A percentile compares a stretch with the other conserved stretches of the same genome.
Conservation (phyloP, 2,888 invertebrate genomes). For the Cerastoderma edule region DNA sequence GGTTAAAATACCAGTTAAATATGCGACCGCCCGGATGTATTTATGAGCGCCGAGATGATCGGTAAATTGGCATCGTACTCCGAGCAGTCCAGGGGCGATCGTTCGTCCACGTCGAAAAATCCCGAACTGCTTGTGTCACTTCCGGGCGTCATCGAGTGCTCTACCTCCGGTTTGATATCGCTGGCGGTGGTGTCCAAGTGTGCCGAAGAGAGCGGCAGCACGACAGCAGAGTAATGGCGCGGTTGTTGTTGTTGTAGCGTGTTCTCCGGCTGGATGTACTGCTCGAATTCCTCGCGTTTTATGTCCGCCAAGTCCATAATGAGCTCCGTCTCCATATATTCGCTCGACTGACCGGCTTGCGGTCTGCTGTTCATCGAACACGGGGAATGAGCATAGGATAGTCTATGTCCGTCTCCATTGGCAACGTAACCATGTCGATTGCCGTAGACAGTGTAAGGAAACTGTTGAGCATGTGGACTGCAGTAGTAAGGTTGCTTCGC, state of each 20-base stretch:
- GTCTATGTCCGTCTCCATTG: not conserved
- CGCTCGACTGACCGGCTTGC: not conserved
- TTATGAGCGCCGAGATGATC: conserved; percentile 30
- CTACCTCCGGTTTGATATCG: conserved; percentile 7
- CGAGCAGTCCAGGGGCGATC: not conserved
- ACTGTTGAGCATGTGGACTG: no score
- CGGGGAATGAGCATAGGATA: not conserved
- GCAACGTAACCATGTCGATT: not conserved
- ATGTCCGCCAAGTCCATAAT: conserved; percentile 30
- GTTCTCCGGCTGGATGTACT: conserved; percentile 21
- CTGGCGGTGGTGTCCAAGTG: not conserved
- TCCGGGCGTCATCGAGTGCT: not conserved
- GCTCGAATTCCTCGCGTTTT: conserved; percentile 34
- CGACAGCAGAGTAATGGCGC: not conserved
- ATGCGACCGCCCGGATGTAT: conserved; percentile 16
- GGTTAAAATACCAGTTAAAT: no score
- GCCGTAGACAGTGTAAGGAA: conserved; percentile 5
- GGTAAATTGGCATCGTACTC: conserved; percentile 27
- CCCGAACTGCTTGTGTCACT: conserved; percentile 19
- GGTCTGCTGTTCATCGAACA: not conserved
- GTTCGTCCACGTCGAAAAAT: conserved; percentile 7
- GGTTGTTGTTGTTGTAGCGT: not conserved
- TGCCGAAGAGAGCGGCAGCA: conserved; percentile 4
- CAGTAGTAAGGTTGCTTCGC: not conserved
- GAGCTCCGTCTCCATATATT: not conserved